Percentiles rank a stretch among this genome's conserved stretches.
Conservation (phyloP, 2,797 vertebrate genomes). For the Threskiornis aethiopicus region DNA sequence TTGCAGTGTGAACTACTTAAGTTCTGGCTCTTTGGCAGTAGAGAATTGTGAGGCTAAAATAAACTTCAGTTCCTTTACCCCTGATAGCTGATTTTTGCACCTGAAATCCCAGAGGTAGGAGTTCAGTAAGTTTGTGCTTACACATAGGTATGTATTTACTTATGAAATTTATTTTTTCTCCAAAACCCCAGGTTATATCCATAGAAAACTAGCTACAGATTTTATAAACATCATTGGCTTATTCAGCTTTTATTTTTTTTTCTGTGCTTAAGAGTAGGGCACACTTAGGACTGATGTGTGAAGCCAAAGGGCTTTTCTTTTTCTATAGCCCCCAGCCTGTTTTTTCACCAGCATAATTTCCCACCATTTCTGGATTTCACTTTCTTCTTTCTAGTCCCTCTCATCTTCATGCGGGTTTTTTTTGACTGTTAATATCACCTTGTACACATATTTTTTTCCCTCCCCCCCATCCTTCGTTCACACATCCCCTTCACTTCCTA, state of each 20-base stretch:
- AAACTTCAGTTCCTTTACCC: not conserved
- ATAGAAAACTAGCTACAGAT: not conserved
- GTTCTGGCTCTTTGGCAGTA: not conserved
- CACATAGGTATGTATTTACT: not conserved
- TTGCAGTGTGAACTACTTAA: not conserved
- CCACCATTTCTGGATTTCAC: not conserved
- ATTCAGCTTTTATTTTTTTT: not conserved
- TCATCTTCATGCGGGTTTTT: not conserved
- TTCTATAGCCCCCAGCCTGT: not conserved
- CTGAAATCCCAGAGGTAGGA: not conserved
- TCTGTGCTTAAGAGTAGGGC: not conserved
- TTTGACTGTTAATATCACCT: not conserved
- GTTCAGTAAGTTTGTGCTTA: not conserved
- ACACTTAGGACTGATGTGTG: not conserved
- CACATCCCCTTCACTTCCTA: not conserved
- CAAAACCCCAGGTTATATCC: not conserved
- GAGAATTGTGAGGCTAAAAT: not conserved
- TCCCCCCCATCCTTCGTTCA: not conserved
- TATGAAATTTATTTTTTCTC: not conserved
- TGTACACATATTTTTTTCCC: not conserved
- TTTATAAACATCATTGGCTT: not conserved
- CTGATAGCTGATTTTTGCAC: not conserved
- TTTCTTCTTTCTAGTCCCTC: not conserved
- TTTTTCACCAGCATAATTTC: not conserved
- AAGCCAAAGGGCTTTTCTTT: not conserved